Conservation (phyloP, 2,113 vertebrate species). For the Gymnogyps californianus region DNA sequence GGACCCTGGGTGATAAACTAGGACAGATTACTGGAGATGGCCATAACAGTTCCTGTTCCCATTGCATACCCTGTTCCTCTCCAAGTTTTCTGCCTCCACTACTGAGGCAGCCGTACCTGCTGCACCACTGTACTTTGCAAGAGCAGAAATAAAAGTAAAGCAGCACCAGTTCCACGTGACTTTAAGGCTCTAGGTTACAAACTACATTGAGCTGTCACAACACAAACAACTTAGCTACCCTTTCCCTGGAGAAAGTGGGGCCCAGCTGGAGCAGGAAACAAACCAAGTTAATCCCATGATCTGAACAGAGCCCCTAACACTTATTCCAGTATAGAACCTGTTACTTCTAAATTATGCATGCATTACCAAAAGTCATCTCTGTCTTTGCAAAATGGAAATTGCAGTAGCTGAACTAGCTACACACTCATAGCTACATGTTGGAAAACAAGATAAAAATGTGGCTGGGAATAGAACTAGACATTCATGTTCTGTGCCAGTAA, state of each 20-base stretch:
- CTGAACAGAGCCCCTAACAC: background rate
- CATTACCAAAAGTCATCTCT: background rate
- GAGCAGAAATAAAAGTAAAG: background rate
- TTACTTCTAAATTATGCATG: background rate
- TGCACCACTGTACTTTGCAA: background rate
- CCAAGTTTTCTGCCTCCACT: background rate
- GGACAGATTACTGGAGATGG: background rate
- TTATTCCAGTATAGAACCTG: background rate
- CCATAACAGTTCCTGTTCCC: background rate
- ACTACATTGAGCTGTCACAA: background rate
- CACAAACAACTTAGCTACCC: background rate
- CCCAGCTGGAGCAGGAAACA: background rate
- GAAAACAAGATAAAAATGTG: slow-evolving; percentile 6
- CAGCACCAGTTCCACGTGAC: background rate
- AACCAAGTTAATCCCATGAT: background rate
- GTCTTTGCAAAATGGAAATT: background rate
- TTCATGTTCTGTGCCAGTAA: background rate
- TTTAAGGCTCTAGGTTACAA: background rate
- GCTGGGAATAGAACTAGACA: background rate
- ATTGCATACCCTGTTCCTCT: background rate
- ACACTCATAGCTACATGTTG: background rate
- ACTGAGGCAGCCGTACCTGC: background rate
- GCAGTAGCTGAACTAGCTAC: background rate
- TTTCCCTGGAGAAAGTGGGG: background rate
- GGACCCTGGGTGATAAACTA: background rate